Evolutionary conservation across 2,888 invertebrate genomes (phyloP).

Genomic region (Caenorhabditis afra): DNA sequence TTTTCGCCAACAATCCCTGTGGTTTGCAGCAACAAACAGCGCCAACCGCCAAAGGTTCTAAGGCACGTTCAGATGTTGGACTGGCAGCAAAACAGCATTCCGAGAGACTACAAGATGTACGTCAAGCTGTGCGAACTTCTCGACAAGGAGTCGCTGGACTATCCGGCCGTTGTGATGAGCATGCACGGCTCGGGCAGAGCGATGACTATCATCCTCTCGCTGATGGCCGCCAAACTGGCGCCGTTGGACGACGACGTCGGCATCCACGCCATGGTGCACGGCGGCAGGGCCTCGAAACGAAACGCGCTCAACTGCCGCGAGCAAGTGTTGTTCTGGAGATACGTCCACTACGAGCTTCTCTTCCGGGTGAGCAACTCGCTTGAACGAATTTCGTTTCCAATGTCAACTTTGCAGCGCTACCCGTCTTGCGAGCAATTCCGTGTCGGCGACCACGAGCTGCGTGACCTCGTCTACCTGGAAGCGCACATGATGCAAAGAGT

Average conservation of each 20-base stretch:
- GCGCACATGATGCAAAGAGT: too few species aligned
- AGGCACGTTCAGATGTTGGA: constrained; percentile 17
- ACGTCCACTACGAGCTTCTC: constrained; percentile 27
- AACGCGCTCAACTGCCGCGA: background rate
- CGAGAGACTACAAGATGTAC: constrained; percentile 9
- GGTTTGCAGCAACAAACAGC: background rate
- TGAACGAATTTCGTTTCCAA: background rate
- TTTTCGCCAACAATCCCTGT: background rate
- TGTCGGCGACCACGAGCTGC: too few species aligned
- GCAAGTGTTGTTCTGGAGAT: constrained; percentile 33
- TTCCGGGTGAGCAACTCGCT: constrained; percentile 18
- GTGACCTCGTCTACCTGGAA: too few species aligned
- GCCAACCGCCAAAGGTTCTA: background rate
- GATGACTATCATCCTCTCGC: constrained; percentile 9
- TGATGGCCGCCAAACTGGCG: constrained; percentile 17
- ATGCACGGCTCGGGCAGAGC: constrained; percentile 27
- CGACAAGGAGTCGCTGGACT: background rate
- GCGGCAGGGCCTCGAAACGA: constrained; percentile 19
- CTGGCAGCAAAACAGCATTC: constrained; percentile 13
- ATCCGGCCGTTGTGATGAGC: constrained; percentile 22
- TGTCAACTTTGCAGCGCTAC: too few species aligned
- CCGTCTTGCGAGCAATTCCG: too few species aligned
- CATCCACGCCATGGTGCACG: constrained; percentile 26
- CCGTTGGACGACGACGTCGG: constrained; percentile 27
- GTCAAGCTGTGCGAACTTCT: constrained; percentile 7